Evolutionary conservation across 2,113 vertebrate species (phyloP), one percentile per base, ranked within the genome.

Genomic region (Prolemur simus): DNA sequence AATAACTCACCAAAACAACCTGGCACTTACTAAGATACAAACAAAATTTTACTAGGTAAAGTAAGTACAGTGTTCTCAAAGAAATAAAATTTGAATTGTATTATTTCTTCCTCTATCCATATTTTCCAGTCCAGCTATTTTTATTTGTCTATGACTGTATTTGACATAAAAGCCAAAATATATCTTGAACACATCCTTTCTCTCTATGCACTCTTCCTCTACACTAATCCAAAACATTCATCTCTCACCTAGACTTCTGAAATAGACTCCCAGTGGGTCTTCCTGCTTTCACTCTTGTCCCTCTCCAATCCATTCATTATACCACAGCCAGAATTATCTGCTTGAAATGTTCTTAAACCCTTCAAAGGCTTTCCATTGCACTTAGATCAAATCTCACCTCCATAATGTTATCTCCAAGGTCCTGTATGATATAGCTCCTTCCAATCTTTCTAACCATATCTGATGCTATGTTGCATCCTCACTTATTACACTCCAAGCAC

Each of bases 1-100:
- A 95, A 71, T 91, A 94, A 96, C 66, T 95, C 80, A 94, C 6
- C 13, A 60, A 87, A 96, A 39, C n/a, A 96, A 88, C 73, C 60
- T 92, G 60, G 52, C 23, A 96, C 52, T 85, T 94, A 47, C n/a
- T 81, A 97, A 92, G 49, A 89, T 37, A 80, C 17, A 94, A 88
- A 73, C 34, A 91, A 91, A 95, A 77, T 92, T 96, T 95, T 94
- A 89, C 34, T 32, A 63, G 49, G 5, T 92, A 96, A 97, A 94
- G 64, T 80, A 93, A 89, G 52, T 52, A 73, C 69, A 73, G 21
- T 77, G 20, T 68, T 89, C n/a, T 78, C 81, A 63, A 94, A 95
- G 64, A 87, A 94, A 52, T 78, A 94, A 93, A 89, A 52, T 84
- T 68, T 81, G n/a, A 96, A 87, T 13, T 58, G 1, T 73, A 58